Evolutionary conservation across 2,113 vertebrate species (phyloP).

Genomic region (Nycticebus coucang): DNA sequence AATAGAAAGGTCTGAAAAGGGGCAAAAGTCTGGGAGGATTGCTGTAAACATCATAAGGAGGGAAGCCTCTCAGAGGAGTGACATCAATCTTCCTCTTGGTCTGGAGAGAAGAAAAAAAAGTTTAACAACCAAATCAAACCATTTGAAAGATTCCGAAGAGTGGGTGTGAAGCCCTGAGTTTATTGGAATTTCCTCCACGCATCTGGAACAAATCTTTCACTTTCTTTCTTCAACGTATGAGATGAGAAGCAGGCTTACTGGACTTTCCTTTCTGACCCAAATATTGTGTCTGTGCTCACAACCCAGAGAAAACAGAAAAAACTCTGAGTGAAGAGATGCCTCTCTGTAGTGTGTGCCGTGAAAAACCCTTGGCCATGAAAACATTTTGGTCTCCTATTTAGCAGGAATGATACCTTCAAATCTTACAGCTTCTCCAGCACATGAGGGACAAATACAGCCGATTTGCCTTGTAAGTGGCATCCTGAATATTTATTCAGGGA

Average conservation of each 20-base stretch:
- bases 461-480: background rate
- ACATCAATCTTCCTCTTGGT: background rate
- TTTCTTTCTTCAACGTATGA: conserved; percentile 39
- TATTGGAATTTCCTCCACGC: background rate
- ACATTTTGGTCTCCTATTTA: background rate
- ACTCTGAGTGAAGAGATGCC: background rate
- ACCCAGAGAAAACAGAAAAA: conserved; percentile 10
- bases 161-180: background rate
- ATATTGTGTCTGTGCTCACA: background rate
- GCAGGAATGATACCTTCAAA: background rate
- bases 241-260: background rate
- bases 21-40: background rate
- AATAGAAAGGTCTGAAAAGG: background rate
- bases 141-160: background rate
- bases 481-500: background rate
- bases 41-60: background rate
- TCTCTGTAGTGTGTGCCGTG: background rate
- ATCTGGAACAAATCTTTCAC: background rate
- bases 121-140: background rate
- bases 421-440: background rate
- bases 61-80: background rate
- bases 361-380: background rate
- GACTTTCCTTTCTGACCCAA: background rate
- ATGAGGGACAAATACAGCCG: background rate
- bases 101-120: conserved; percentile 3